phyloP scores from a whole-genome alignment of 2,888 invertebrate genomes.

The Orgyia antiqua region DNA sequence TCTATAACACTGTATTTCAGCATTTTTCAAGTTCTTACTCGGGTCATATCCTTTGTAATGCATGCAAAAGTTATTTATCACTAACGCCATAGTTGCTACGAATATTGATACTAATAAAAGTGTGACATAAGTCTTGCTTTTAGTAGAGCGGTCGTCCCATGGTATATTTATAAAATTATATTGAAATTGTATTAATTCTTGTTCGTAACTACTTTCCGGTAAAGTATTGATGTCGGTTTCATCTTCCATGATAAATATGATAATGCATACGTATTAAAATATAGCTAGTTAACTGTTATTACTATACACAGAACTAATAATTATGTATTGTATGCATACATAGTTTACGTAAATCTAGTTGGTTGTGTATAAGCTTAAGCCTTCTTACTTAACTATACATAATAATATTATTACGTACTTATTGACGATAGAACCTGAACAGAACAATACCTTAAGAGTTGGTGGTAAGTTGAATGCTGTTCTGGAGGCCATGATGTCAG shows the following conservation, averaged over 20 bases:
- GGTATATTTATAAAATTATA: slow-evolving; percentile 55
- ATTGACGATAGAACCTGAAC: too few relatives aligned
- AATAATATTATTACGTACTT: too few relatives aligned
- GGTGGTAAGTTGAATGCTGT: too few relatives aligned
- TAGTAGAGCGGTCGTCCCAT: slow-evolving; percentile 56
- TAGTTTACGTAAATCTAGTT: background rate
- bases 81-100: slow-evolving; percentile 37
- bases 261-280: background rate
- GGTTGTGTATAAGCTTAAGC: background rate
- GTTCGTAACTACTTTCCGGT: slow-evolving; percentile 28
- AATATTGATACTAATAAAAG: slow-evolving; percentile 47
- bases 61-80: slow-evolving; percentile 44
- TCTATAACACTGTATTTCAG: slow-evolving; percentile 44
- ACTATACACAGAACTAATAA: background rate
- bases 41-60: slow-evolving; percentile 40
- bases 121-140: slow-evolving; percentile 51
- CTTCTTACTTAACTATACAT: too few relatives aligned
- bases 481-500: too few relatives aligned
- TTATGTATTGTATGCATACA: background rate
- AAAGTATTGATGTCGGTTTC: slow-evolving; percentile 35
- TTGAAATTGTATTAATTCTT: slow-evolving; percentile 38
- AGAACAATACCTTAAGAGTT: too few relatives aligned
- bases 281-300: background rate
- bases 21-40: slow-evolving; percentile 11
- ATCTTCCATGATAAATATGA: slow-evolving; percentile 16